These are phyloP conservation scores for Phylloscopus whistleri DNA, from an alignment of 2,113 vertebrate species.

Conservation along the genomic window DNA sequence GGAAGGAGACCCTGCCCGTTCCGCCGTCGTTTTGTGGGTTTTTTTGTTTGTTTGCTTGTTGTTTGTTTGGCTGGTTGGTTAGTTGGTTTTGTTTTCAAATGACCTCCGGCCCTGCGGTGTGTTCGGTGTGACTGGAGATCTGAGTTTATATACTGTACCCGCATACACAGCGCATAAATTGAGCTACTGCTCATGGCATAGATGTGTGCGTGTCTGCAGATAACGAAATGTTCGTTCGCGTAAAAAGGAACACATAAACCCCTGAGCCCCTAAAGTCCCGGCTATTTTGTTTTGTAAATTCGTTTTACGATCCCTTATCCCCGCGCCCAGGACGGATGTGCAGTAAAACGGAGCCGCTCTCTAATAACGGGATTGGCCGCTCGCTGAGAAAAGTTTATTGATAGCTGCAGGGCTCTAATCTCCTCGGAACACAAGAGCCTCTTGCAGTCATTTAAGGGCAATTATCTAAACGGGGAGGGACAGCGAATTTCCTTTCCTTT, in stretches of 20 bases:
- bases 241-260: background rate
- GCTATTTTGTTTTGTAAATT: conserved; percentile 28
- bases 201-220: background rate
- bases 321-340: conserved; percentile 56
- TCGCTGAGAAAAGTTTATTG: conserved; percentile 79
- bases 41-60: background rate
- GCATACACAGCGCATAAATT: no score
- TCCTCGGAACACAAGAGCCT: conserved; percentile 84
- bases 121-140: background rate
- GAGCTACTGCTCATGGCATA: background rate
- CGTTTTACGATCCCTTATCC: conserved; percentile 61
- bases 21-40: accelerated
- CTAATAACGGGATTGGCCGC: conserved; percentile 73
- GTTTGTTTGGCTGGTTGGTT: accelerated
- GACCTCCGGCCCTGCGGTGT: background rate
- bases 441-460: conserved; percentile 82
- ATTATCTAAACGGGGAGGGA: conserved; percentile 81
- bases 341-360: conserved; percentile 59
- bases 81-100: background rate
- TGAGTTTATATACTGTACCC: no score
- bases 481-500: conserved; percentile 77
- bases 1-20: background rate
- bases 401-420: conserved; percentile 86
- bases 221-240: background rate
- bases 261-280: background rate